A percentile compares a stretch with the other conserved stretches of the same genome.
Conservation (phyloP, 2,113 vertebrate genomes). For the Coturnix japonica region DNA sequence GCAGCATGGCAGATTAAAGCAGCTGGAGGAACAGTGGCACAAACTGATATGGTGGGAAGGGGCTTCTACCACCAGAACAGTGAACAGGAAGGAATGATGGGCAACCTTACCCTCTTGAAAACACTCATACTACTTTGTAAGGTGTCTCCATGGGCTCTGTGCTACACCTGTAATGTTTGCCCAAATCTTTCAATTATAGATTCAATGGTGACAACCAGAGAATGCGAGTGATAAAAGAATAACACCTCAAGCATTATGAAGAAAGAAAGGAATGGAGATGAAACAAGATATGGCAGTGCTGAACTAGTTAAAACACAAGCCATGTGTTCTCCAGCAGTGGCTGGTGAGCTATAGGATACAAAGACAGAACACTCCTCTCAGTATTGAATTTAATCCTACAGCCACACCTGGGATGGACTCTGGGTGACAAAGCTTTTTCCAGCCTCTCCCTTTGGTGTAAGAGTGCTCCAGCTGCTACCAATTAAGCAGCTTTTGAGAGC, state of each 20-base stretch:
- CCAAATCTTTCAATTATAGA: neutral
- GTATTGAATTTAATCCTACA: neutral
- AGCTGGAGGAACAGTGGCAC: neutral
- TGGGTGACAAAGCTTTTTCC: neutral
- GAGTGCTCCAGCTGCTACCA: neutral
- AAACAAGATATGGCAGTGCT: neutral
- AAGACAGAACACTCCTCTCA: neutral
- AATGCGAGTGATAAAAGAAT: neutral
- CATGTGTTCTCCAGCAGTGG: neutral
- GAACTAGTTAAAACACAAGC: neutral
- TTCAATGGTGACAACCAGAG: neutral
- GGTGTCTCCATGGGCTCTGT: neutral
- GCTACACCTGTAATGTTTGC: neutral
- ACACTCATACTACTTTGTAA: neutral
- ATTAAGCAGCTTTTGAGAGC: neutral
- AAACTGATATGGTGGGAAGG: neutral
- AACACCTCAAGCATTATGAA: neutral
- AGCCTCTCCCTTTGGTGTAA: neutral
- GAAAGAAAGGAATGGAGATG: neutral
- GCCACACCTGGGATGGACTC: neutral
- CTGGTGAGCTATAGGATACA: neutral
- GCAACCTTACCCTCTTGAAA: neutral
- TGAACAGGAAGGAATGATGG: neutral
- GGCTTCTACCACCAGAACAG: neutral
- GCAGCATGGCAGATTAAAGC: fast-evolving